Evolutionary conservation across 1,140 invertebrate genomes (phyloP).

Genomic region (Drosophila kepulauana): DNA sequence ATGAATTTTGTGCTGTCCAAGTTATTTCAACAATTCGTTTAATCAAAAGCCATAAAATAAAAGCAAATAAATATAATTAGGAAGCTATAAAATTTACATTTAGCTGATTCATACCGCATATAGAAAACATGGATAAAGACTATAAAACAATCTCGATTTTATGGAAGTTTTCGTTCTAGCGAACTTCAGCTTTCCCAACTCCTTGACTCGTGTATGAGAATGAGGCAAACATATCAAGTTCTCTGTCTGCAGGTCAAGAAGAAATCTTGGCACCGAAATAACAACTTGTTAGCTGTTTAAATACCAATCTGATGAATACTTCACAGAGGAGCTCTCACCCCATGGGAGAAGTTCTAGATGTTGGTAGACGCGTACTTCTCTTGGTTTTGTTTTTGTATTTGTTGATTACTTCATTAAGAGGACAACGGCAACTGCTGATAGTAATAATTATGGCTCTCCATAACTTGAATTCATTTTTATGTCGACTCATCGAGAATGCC

Average conservation of each 20-base stretch:
- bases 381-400: slow-evolving; percentile 32
- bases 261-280: slow-evolving; percentile 34
- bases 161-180: neutral
- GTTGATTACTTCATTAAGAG: slow-evolving; percentile 82
- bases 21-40: neutral
- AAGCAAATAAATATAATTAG: slow-evolving; percentile 2
- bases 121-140: neutral
- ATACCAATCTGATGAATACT: slow-evolving; percentile 43
- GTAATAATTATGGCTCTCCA: slow-evolving; percentile 67
- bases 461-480: slow-evolving; percentile 46
- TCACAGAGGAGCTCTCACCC: slow-evolving; percentile 17
- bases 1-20: neutral
- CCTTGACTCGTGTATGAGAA: neutral
- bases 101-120: neutral
- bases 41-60: neutral
- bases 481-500: slow-evolving; percentile 68
- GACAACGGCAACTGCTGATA: slow-evolving; percentile 72
- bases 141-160: slow-evolving; percentile 4
- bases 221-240: neutral
- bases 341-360: slow-evolving; percentile 15
- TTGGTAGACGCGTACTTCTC: neutral
- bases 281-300: slow-evolving; percentile 50
- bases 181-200: too few relatives aligned
- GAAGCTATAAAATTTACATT: slow-evolving; percentile 7
- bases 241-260: slow-evolving; percentile 21